Evolutionary conservation across 1,140 invertebrate genomes (phyloP), one percentile per base, ranked within the genome.

Genomic region (Monomorium pharaonis): DNA sequence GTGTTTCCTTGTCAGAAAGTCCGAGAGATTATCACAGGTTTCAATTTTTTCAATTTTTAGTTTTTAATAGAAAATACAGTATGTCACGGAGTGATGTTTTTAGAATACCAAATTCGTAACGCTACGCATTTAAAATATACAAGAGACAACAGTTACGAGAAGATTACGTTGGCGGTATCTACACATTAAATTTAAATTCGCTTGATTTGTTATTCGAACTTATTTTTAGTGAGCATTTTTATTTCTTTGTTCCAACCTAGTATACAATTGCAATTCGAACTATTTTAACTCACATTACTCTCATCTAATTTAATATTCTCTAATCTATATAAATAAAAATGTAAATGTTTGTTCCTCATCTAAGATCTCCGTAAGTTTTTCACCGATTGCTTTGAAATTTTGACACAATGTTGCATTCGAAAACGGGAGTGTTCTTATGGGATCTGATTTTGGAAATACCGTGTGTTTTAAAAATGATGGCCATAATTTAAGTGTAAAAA

Each of bases 121-220:
- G 42, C 10, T 18, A n/a, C 18, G 24, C 16, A 44, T 81, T 42
- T 56, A 70, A 42, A 81, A 81, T 81, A 12, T 69, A 30, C 16
- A 21, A 14, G 33, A 42, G 12, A 18, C 30, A 56, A 56, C 1
- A 14, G 7, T 62, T 9, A 33, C 10, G 12, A 65, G 7, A 12
- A 18, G 24, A 16, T 37, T 37, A 37, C 0, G 3, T 42, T 58
- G n/a, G 30, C 42, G 56, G 6, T 77, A 75, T 74, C 30, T 21
- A 2, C n/a, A 14, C 49, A 76, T 76, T 24, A 76, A 76, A 60
- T 42, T 42, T 78, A 63, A 7, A 78, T 37, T 49, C n/a, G 44
- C 24, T 14, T 65, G 42, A 49, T 65, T 65, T 24, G 47, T 33
- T 54, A 42, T 67, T 44, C 24, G 12, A 18, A 44, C 12, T 1